Percentiles rank a stretch among this genome's conserved stretches.
Conservation (phyloP, 2,113 vertebrate genomes). For the Pseudorectes ferrugineus region DNA sequence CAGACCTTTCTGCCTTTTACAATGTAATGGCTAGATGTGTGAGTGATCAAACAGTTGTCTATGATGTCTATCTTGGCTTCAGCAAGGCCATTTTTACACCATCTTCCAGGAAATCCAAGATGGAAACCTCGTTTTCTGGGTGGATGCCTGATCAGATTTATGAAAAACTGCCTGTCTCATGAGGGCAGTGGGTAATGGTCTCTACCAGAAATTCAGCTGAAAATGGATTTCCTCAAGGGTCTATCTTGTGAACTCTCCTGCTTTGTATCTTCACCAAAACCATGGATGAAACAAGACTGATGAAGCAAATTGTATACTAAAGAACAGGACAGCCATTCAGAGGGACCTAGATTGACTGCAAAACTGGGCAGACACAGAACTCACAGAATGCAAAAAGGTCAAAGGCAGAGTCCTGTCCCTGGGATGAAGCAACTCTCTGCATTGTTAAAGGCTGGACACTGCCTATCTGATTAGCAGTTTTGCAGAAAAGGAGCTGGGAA, state of each 20-base stretch:
- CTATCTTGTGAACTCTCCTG: not conserved
- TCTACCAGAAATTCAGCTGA: not conserved
- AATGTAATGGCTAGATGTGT: not conserved
- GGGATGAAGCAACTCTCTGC: not conserved
- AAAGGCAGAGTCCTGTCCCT: not conserved
- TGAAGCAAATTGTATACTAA: not conserved
- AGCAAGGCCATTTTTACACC: not conserved
- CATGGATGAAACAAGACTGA: not conserved
- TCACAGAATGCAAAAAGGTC: not conserved
- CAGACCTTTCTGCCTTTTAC: not conserved
- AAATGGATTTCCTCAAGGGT: not conserved
- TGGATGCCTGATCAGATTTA: not conserved
- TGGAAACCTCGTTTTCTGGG: not conserved
- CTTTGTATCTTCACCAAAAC: not conserved
- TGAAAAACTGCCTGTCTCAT: not conserved
- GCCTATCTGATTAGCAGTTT: not conserved
- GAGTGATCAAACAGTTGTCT: not conserved
- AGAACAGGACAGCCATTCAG: not conserved
- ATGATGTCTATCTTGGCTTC: not conserved
- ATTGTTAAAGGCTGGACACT: not conserved
- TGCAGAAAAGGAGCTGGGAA: not conserved
- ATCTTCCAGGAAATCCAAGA: not conserved
- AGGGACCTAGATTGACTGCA: not conserved
- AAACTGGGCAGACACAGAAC: not conserved
- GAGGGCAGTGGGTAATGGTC: not conserved